A percentile compares a stretch with the other conserved stretches of the same genome.
Conservation (phyloP, 1,140 invertebrate species). For the Tetragonula clypearis region DNA sequence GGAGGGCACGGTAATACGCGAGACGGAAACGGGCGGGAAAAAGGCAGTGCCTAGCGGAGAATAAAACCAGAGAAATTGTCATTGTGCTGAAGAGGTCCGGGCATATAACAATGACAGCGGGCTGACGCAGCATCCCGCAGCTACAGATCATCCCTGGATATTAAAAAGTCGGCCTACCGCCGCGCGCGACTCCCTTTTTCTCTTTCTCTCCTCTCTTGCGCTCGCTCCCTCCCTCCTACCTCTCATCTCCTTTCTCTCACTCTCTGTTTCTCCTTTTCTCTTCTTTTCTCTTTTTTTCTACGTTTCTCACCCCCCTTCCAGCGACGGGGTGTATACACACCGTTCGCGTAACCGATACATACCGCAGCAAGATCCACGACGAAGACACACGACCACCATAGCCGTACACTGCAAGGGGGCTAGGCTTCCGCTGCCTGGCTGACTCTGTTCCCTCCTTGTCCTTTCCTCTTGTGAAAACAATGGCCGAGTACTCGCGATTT, state of each 20-base stretch:
- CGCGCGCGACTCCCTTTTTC: conserved; percentile 45
- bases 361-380: neutral
- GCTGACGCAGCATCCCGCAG: conserved; percentile 77
- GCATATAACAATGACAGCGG: conserved; percentile 79
- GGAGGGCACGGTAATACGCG: conserved; percentile 68
- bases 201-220: neutral
- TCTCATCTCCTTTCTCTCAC: neutral
- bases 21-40: conserved; percentile 71
- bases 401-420: too few relatives aligned
- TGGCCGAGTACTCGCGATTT: conserved; percentile 70
- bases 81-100: conserved; percentile 80
- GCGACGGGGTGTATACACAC: neutral
- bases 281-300: neutral
- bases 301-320: conserved; percentile 44
- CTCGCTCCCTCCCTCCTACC: neutral
- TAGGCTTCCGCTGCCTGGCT: neutral
- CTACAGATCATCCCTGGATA: conserved; percentile 80
- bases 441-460: conserved; percentile 26
- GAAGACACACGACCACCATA: neutral
- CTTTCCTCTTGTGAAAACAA: conserved; percentile 67
- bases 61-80: conserved; percentile 80
- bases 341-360: conserved; percentile 56
- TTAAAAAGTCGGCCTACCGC: conserved; percentile 77
- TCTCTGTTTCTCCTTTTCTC: neutral
- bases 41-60: conserved; percentile 73